Conservation (phyloP, 2,113 vertebrate species). For the Agapornis roseicollis region DNA sequence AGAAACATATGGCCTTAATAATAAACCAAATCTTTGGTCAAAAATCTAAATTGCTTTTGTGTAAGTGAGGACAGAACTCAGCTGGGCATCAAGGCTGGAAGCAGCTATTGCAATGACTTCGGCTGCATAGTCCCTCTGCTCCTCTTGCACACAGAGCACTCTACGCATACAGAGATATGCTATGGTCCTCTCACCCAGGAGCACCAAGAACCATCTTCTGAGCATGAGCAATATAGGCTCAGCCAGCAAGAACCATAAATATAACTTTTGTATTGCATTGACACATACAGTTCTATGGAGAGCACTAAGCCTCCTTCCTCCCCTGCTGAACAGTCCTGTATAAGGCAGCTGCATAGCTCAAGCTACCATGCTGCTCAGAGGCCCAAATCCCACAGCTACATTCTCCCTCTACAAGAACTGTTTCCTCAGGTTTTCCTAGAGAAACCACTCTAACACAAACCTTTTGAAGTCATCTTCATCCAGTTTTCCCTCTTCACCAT, state of each 20-base stretch:
- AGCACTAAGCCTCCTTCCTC: background rate
- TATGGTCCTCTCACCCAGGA: background rate
- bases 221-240: background rate
- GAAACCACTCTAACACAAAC: background rate
- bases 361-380: background rate
- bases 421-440: background rate
- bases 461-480: background rate
- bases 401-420: background rate
- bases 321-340: background rate
- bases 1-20: conserved; percentile 42
- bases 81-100: background rate
- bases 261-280: background rate
- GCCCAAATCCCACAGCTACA: background rate
- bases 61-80: background rate
- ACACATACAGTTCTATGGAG: background rate
- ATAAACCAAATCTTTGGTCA: background rate
- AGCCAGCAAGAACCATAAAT: background rate
- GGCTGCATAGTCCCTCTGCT: background rate
- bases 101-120: background rate
- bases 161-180: too few species aligned
- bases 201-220: background rate
- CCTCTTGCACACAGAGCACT: background rate
- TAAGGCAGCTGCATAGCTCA: background rate
- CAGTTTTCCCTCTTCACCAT: background rate
- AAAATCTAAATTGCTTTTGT: background rate